Percentiles rank a stretch among this genome's conserved stretches.
phyloP scores from a whole-genome alignment of 2,888 invertebrate genomes.

The Sylvicola cinctus region DNA sequence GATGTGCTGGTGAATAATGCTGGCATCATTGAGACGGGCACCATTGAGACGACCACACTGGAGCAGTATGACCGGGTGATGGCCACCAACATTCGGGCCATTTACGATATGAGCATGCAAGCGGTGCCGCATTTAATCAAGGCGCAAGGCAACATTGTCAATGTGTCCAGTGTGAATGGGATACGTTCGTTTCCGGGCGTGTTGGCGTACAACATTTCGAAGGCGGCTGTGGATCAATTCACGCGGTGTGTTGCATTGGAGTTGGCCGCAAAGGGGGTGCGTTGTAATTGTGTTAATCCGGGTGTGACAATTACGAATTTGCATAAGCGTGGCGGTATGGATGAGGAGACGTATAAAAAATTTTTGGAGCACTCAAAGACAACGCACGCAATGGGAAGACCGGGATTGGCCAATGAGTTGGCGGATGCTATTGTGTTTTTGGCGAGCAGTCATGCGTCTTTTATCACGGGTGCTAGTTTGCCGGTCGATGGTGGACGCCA shows the following conservation, averaged over 20 bases:
- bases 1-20: constrained; percentile 84
- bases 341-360: constrained; percentile 54
- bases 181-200: constrained; percentile 77
- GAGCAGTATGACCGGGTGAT: constrained; percentile 79
- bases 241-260: constrained; percentile 84
- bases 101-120: constrained; percentile 66
- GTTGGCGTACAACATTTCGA: constrained; percentile 80
- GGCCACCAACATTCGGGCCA: constrained; percentile 69
- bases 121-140: constrained; percentile 70
- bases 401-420: constrained; percentile 68
- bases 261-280: constrained; percentile 56
- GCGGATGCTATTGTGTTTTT: constrained; percentile 80
- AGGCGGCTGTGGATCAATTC: constrained; percentile 86
- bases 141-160: constrained; percentile 79
- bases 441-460: constrained; percentile 71
- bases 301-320: constrained; percentile 79
- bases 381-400: constrained; percentile 82
- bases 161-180: constrained; percentile 88
- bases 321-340: constrained; percentile 72
- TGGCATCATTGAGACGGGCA: constrained; percentile 61
- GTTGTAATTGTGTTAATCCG: constrained; percentile 86
- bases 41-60: constrained; percentile 65
- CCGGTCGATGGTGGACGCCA: constrained; percentile 91
- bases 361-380: constrained; percentile 68
- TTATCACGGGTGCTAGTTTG: constrained; percentile 73